phyloP scores from a whole-genome alignment of 2,888 invertebrate genomes.

The Chloromyia formosa region DNA sequence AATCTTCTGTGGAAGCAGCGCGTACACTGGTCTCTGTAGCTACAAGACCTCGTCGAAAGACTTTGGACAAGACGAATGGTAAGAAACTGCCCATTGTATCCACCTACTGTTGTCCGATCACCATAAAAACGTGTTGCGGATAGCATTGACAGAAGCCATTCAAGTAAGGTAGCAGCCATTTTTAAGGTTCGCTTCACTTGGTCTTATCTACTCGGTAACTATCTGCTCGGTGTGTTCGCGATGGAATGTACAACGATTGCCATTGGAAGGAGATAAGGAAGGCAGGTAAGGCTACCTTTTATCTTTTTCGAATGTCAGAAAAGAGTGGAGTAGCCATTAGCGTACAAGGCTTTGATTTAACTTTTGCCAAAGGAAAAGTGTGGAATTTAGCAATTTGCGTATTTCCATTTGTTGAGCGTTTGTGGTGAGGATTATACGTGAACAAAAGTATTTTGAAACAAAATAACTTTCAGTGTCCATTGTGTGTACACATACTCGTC shows the following conservation, averaged over 20 bases:
- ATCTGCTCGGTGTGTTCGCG: not conserved
- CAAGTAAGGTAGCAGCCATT: slow-evolving; percentile 37
- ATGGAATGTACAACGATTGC: not conserved
- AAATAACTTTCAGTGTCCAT: no score
- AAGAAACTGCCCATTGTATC: slow-evolving; percentile 38
- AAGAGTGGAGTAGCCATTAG: no score
- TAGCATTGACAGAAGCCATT: slow-evolving; percentile 37
- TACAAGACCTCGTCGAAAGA: not conserved
- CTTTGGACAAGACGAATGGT: slow-evolving; percentile 25
- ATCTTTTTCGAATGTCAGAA: no score
- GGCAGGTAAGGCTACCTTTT: no score
- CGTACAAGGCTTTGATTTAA: no score
- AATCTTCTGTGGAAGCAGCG: not conserved
- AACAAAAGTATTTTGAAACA: no score
- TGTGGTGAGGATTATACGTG: no score
- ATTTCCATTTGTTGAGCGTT: no score
- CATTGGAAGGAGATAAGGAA: not conserved
- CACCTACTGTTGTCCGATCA: slow-evolving; percentile 34
- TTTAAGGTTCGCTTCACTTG: slow-evolving; percentile 9
- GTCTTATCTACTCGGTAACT: not conserved
- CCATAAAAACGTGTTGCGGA: slow-evolving; percentile 26
- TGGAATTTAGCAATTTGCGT: no score
- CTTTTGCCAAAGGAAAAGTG: no score
- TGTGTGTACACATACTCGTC: no score
- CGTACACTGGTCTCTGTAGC: not conserved